phyloP scores from a whole-genome alignment of 2,113 vertebrate genomes.

The Lycaon pictus region DNA sequence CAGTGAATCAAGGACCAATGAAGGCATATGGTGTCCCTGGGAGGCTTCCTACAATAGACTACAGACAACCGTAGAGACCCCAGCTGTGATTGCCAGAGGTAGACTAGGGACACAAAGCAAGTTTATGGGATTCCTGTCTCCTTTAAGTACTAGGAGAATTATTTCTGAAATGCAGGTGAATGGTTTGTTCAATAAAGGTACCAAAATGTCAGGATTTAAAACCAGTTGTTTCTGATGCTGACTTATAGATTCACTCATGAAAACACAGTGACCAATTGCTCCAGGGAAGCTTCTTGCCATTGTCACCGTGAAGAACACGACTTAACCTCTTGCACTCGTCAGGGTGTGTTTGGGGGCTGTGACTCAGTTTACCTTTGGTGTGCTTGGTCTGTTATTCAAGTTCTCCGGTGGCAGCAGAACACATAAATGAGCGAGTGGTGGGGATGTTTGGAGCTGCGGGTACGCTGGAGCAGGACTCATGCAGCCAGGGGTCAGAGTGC shows the following conservation, averaged over 20 bases:
- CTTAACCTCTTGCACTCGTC: fast-evolving
- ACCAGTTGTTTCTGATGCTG: slow-evolving; percentile 2
- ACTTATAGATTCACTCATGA: slow-evolving; percentile 32
- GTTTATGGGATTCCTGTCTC: background rate
- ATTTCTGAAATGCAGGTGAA: background rate
- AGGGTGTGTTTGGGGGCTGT: background rate
- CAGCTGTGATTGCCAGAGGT: background rate
- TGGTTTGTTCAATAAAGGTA: background rate
- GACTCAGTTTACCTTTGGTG: background rate
- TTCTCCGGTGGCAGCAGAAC: background rate
- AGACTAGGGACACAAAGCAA: background rate
- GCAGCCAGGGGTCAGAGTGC: background rate
- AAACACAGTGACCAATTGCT: background rate
- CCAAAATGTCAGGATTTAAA: background rate
- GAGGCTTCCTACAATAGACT: background rate
- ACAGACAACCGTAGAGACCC: background rate
- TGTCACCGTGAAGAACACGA: background rate
- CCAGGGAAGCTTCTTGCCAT: background rate
- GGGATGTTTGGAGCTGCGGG: background rate
- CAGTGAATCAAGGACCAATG: background rate
- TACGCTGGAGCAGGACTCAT: background rate
- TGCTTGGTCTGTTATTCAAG: background rate
- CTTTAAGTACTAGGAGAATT: background rate
- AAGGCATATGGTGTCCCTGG: background rate
- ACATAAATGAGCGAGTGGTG: background rate